Base-by-base conservation (phyloP, 2,113 vertebrate genomes). In the Ictidomys tridecemlineatus region DNA sequence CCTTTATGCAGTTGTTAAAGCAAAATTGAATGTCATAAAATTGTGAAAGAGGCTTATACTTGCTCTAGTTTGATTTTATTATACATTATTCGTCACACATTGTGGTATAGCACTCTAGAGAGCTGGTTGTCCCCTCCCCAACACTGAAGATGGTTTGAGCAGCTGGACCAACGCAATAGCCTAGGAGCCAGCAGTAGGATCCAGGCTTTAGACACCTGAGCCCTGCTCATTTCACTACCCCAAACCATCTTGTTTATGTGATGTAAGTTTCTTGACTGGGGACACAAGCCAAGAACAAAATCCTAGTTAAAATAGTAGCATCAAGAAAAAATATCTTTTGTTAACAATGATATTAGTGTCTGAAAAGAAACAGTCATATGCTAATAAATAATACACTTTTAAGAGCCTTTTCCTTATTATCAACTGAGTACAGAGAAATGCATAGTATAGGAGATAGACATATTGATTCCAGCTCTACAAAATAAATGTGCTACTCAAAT, bases 1-100 rank as follows among this genome's bases (percentile, higher is more conserved):
- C 12, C 22, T 22, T 4, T 37, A 51, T 42, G 32, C 7, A 63
- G 16, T 18, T 72, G 42, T 58, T 85, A 76, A 91, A 85, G 30
- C 58, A 80, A 94, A 85, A 56, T 34, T 48, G 65, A 93, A 85
- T 24, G 74, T 67, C 32, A n/a, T 48, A 39, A 84, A 97, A 63
- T 51, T 22, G 69, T 67, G 32, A 58, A 22, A 61, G 32, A 72
- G 53, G 4, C 24, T 91, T 42, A 85, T 32, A 45, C 53, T 17
- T 8, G 24, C 53, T 37, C 13, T 85, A 13, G 6, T 65, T 91
- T 73, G n/a, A 73, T 53, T 74, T 58, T 84, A 70, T 76, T 94
- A 51, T 7, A 5, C 20, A 34, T 8, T 67, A 24, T 30, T 93
- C 16, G 32, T 67, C 45, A 56, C 18, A 32, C 22, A 48, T 37